A percentile compares a stretch with the other conserved stretches of the same genome.
Evolutionary conservation across 2,888 invertebrate species (phyloP).

Genomic region (Phaonia tiefii): DNA sequence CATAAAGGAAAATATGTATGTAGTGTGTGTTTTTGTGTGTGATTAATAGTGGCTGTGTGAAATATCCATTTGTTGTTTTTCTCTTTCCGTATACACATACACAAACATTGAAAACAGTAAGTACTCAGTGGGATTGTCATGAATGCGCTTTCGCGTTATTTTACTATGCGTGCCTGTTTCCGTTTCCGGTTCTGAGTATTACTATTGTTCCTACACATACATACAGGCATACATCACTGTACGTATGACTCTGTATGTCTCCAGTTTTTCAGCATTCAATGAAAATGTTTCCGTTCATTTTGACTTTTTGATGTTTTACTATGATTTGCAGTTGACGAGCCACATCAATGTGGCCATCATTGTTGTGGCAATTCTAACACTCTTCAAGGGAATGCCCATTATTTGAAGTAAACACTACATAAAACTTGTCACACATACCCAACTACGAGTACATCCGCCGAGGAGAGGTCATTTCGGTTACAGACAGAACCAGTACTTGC

Average conservation of each 20-base stretch:
- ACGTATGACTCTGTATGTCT: constrained; percentile 21
- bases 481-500: constrained; percentile 1
- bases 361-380: constrained; percentile 61
- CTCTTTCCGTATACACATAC: constrained; percentile 1
- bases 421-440: neutral
- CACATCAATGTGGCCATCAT: constrained; percentile 57
- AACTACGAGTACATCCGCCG: neutral
- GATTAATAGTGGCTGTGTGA: constrained; percentile 38
- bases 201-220: constrained; percentile 31
- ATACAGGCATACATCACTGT: neutral
- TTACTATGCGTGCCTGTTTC: constrained; percentile 66
- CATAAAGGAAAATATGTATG: no score
- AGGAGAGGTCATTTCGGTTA: neutral
- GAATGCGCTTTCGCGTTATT: constrained; percentile 63
- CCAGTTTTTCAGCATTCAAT: constrained; percentile 49
- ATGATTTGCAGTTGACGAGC: constrained; percentile 61
- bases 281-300: constrained; percentile 53
- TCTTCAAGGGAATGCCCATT: constrained; percentile 33
- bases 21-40: neutral
- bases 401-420: neutral
- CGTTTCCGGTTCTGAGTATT: constrained; percentile 56
- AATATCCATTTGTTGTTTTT: constrained; percentile 50
- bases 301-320: constrained; percentile 50
- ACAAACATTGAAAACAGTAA: no score
- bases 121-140: constrained; percentile 35